Conservation (phyloP, 2,888 invertebrate species). For the Rhamphomyia laevipes region DNA sequence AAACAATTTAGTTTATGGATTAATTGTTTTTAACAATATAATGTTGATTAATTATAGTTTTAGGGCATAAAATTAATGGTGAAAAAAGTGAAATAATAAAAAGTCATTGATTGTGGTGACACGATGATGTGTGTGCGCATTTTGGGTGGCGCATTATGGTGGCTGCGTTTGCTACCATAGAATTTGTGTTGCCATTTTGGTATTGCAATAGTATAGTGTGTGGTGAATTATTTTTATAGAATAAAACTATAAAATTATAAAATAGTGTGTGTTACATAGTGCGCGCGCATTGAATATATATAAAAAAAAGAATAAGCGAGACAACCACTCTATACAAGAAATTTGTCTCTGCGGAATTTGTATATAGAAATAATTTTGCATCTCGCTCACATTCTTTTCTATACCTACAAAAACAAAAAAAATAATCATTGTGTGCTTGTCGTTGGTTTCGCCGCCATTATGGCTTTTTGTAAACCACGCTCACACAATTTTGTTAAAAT, state of each 20-base stretch:
- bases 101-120: conserved; percentile 14
- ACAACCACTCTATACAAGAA: neutral
- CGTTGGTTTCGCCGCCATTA: conserved; percentile 55
- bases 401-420: neutral
- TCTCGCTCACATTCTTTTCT: neutral
- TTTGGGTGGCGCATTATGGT: conserved; percentile 18
- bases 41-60: conserved; percentile 20
- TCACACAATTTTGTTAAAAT: conserved; percentile 35
- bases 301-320: neutral
- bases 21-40: conserved; percentile 23
- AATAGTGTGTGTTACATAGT: neutral
- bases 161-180: conserved; percentile 10
- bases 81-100: conserved; percentile 28
- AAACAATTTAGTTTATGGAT: conserved; percentile 23
- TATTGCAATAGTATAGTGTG: neutral
- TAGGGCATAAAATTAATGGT: conserved; percentile 29
- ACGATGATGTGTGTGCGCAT: conserved; percentile 18
- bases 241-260: neutral
- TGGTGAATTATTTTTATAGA: neutral
- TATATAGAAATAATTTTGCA: neutral
- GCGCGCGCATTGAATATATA: conserved; percentile 4
- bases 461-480: conserved; percentile 63
- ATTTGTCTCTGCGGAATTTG: neutral
- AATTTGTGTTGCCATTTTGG: neutral
- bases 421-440: conserved; percentile 5